Conservation (phyloP, 2,888 invertebrate species). For the Agriopis leucophaearia region DNA sequence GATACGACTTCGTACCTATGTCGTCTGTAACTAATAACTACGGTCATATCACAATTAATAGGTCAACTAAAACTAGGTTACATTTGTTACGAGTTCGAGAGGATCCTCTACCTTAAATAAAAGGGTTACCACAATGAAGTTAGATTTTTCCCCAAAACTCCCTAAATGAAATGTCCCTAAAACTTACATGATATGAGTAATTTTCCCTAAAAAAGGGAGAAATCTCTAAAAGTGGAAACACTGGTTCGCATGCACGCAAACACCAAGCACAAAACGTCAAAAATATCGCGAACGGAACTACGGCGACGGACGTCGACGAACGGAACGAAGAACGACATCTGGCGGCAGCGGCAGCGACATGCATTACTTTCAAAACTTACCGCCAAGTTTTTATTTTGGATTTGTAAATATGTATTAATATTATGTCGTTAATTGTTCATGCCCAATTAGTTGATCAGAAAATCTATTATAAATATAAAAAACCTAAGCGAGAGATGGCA, state of each 20-base stretch:
- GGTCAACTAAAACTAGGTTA: too few relatives aligned
- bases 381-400: constrained; percentile 58
- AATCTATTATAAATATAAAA: background rate
- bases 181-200: too few relatives aligned
- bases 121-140: too few relatives aligned
- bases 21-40: too few relatives aligned
- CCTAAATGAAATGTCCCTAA: too few relatives aligned
- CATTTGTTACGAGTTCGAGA: too few relatives aligned
- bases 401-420: background rate
- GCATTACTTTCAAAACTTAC: constrained; percentile 69
- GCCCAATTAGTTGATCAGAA: background rate
- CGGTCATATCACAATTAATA: too few relatives aligned
- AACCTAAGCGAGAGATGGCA: background rate
- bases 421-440: background rate
- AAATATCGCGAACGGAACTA: constrained; percentile 42
- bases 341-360: constrained; percentile 50
- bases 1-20: too few relatives aligned
- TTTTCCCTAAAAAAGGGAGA: too few relatives aligned
- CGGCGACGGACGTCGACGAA: background rate
- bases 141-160: too few relatives aligned
- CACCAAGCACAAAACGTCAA: constrained; percentile 58
- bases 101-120: too few relatives aligned
- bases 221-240: too few relatives aligned
- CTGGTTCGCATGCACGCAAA: constrained; percentile 56
- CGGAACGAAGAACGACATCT: constrained; percentile 55